Percentiles rank a stretch among this genome's conserved stretches.
These are phyloP conservation scores for Camponotus vicinus DNA, from an alignment of 1,140 invertebrate genomes.

Conservation along the genomic window DNA sequence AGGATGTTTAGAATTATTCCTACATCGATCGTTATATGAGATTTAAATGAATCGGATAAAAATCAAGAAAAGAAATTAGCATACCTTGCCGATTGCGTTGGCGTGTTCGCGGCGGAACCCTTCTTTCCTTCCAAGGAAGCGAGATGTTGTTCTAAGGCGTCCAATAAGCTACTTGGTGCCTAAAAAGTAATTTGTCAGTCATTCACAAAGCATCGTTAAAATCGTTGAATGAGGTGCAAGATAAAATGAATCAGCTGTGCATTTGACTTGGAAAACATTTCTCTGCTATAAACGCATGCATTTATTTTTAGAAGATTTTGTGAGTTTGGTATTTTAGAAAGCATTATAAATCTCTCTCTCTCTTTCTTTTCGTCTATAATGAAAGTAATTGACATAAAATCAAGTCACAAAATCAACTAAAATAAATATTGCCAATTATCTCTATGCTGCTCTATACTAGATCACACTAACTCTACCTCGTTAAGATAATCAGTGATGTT, in stretches of 20 bases:
- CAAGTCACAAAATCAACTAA: constrained; percentile 32
- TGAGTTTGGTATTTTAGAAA: not conserved
- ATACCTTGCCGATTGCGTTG: constrained; percentile 93
- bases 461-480: constrained; percentile 47
- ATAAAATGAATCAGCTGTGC: constrained; percentile 37
- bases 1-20: constrained; percentile 52
- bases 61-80: constrained; percentile 48
- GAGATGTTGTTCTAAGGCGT: constrained; percentile 98
- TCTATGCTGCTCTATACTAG: constrained; percentile 42
- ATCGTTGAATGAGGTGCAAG: constrained; percentile 4
- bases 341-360: not conserved
- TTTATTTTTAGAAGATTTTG: constrained; percentile 40
- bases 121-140: constrained; percentile 97
- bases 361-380: not conserved
- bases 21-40: constrained; percentile 61
- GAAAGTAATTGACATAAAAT: not conserved
- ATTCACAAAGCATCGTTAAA: constrained; percentile 12
- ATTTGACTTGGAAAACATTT: constrained; percentile 31
- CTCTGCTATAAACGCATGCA: constrained; percentile 50
- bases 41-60: constrained; percentile 15
- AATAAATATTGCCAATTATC: constrained; percentile 39
- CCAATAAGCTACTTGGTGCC: constrained; percentile 98
- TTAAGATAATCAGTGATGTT: constrained; percentile 49
- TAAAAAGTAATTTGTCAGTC: constrained; percentile 73
- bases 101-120: constrained; percentile 93